Percentiles rank a stretch among this genome's conserved stretches.
These are phyloP conservation scores for Tenthredo amoena DNA, from an alignment of 2,888 invertebrate species.

Conservation along the genomic window DNA sequence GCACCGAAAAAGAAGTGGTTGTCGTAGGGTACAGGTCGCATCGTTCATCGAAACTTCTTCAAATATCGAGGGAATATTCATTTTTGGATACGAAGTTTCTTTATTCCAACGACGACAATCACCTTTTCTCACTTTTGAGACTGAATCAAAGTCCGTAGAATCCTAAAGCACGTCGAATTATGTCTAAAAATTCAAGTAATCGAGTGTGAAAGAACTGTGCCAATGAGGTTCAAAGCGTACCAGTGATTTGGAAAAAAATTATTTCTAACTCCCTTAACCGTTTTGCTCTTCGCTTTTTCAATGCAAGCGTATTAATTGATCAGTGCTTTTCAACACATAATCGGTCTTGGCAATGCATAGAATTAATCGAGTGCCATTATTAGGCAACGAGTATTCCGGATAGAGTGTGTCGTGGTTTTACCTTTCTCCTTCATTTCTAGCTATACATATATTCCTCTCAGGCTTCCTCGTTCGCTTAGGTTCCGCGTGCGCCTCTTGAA, in stretches of 20 bases:
- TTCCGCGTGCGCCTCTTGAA: slow-evolving; percentile 44
- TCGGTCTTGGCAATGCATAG: not conserved
- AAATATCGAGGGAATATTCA: too few species aligned
- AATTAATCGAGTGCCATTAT: slow-evolving; percentile 7
- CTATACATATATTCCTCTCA: not conserved
- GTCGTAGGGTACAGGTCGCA: too few species aligned
- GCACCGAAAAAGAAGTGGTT: too few species aligned
- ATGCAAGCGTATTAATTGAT: not conserved
- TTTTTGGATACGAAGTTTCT: too few species aligned
- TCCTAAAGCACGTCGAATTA: too few species aligned
- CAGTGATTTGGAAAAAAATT: not conserved
- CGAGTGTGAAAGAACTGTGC: not conserved
- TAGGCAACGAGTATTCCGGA: not conserved
- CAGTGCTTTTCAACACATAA: not conserved
- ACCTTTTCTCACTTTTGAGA: too few species aligned
- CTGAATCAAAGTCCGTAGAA: too few species aligned
- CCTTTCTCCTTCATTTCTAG: not conserved
- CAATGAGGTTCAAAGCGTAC: not conserved
- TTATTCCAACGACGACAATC: too few species aligned
- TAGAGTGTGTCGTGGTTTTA: slow-evolving; percentile 36
- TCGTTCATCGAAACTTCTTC: too few species aligned
- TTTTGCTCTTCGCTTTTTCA: not conserved
- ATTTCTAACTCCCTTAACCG: not conserved
- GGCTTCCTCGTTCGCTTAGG: slow-evolving; percentile 23
- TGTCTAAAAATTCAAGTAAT: too few species aligned